Conservation (phyloP, 2,797 vertebrate genomes). For the Lacerta viridis region DNA sequence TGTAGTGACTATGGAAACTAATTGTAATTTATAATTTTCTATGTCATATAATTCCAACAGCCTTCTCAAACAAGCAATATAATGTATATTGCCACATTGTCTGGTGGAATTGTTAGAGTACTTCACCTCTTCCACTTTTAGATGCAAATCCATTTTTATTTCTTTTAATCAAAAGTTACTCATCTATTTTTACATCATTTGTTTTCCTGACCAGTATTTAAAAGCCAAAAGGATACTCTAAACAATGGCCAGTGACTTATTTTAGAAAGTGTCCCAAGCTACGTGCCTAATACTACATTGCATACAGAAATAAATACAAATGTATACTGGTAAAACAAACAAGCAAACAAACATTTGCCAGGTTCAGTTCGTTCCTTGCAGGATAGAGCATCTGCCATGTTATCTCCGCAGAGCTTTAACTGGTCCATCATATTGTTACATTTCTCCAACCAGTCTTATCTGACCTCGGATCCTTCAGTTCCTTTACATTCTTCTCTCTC, state of each 20-base stretch:
- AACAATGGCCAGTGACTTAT: slow-evolving; percentile 81
- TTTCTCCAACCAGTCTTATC: too few species aligned
- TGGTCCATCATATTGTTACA: too few species aligned
- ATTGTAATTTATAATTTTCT: slow-evolving; percentile 90
- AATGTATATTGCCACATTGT: too few species aligned
- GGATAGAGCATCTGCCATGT: too few species aligned
- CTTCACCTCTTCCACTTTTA: too few species aligned
- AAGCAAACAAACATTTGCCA: too few species aligned
- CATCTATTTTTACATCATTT: slow-evolving; percentile 83
- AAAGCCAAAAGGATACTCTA: slow-evolving; percentile 84
- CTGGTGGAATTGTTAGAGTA: too few species aligned
- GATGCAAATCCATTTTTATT: slow-evolving; percentile 82
- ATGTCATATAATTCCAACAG: slow-evolving; percentile 82
- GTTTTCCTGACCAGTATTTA: slow-evolving; percentile 86
- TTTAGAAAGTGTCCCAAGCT: slow-evolving; percentile 83
- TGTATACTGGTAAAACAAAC: slow-evolving; percentile 55
- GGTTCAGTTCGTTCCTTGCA: too few species aligned
- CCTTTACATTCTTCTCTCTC: too few species aligned
- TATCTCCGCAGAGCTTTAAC: too few species aligned
- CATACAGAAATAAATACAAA: slow-evolving; percentile 81
- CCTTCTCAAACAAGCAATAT: slow-evolving; percentile 40
- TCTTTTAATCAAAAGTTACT: slow-evolving; percentile 80
- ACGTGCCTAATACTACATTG: slow-evolving; percentile 85
- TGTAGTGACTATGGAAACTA: slow-evolving; percentile 87
- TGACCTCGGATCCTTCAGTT: too few species aligned